phyloP scores from a whole-genome alignment of 2,888 invertebrate species.

The Micoletzkya japonica region DNA sequence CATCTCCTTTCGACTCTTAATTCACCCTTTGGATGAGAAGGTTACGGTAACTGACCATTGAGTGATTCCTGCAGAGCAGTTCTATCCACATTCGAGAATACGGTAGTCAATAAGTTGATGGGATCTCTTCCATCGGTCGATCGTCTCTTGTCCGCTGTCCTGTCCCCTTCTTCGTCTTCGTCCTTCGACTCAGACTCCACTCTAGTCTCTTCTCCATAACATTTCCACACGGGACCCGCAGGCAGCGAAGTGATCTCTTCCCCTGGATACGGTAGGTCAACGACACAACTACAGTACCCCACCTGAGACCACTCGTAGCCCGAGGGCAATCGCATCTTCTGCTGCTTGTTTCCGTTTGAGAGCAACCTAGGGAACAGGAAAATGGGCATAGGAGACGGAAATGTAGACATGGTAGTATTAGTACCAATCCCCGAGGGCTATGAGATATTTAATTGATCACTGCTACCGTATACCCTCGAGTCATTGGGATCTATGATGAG shows the following conservation, averaged over 20 bases:
- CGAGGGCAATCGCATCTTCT: conserved; percentile 62
- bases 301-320: conserved; percentile 40
- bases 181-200: conserved; percentile 27
- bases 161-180: conserved; percentile 12
- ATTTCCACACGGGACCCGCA: conserved; percentile 21
- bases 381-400: too few species aligned
- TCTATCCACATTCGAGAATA: conserved; percentile 77
- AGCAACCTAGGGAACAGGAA: conserved; percentile 73
- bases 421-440: too few species aligned
- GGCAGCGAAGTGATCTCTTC: conserved; percentile 22
- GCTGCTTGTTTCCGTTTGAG: conserved; percentile 62
- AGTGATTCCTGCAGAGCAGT: conserved; percentile 86
- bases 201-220: conserved; percentile 9
- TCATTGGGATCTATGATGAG: too few species aligned
- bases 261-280: not conserved
- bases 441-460: too few species aligned
- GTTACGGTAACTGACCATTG: conserved; percentile 67
- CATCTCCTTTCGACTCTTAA: conserved; percentile 81
- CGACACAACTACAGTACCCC: conserved; percentile 18
- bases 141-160: not conserved
- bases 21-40: not conserved
- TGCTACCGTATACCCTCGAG: too few species aligned
- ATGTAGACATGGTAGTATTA: too few species aligned
- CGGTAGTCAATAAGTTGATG: conserved; percentile 79
- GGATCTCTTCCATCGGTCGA: conserved; percentile 68